Evolutionary conservation across 1,140 invertebrate genomes (phyloP), one percentile per base, ranked within the genome.

Genomic region (Drosophila lowei): DNA sequence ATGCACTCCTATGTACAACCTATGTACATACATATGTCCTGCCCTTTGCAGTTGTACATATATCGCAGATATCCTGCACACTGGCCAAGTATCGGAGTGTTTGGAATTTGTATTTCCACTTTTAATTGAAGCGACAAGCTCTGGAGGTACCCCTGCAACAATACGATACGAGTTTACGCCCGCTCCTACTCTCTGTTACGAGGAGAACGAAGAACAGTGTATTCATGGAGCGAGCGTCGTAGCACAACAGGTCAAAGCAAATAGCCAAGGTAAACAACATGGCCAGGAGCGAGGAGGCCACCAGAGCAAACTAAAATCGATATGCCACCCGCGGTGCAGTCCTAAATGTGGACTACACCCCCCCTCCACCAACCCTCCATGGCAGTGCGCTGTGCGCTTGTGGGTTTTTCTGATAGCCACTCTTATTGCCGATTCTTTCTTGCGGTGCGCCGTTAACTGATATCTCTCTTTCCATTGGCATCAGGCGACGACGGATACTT

Each of bases 81-180:
- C 42, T 18, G 15, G 18, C 54, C 41, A 11, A 18, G 9, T 13
- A 57, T 8, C 41, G 28, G 34, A n/a, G 44, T 38, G 8, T 38
- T 41, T 28, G 18, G 34, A 61, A 54, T 81, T 46, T 79, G 76
- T 47, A 41, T 66, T 80, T 80, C 49, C 64, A 50, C 72, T 80
- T 79, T 79, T 81, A 77, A 80, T 80, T 80, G 67, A 80, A 16
- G 49, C 38, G 42, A 49, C 18, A 18, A 46, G 23, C 42, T 25
- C 6, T 13, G 47, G 34, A 44, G 42, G 60, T 11, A 0, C 34
- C 8, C 18, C 43, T 64, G 30, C 25, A 25, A 30, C 43, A 23
- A 34, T 47, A 15, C 1, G 18, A 18, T 1, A 18, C 18, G 18
- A 18, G 18, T 18, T 18, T 18, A 1, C 18, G 2, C 18, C 18